Evolutionary conservation across 64 coral and sea anemone species (phyloP).

Genomic region (Montipora sp.): DNA sequence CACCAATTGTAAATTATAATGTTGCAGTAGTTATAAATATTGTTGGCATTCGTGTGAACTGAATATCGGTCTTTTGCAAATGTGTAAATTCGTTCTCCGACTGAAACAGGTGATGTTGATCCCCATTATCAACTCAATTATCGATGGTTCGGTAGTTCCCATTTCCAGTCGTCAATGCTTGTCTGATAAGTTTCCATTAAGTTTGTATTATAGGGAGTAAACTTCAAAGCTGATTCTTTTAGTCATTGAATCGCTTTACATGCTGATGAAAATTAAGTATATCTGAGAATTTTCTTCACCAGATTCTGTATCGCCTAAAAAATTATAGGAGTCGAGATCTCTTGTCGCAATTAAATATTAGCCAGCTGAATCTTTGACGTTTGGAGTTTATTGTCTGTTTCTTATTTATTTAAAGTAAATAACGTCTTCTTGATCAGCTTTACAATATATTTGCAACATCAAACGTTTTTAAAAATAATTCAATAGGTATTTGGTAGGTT

Average conservation of each 20-base stretch:
- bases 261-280: no score
- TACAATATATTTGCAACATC: neutral
- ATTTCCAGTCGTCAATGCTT: no score
- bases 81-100: neutral
- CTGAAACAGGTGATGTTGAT: neutral
- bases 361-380: neutral
- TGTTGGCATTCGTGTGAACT: neutral
- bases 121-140: neutral
- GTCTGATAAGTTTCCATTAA: no score
- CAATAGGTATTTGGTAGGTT: neutral
- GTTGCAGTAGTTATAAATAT: neutral
- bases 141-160: no score
- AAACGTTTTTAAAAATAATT: neutral
- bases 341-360: neutral
- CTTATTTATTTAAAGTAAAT: neutral
- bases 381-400: slow-evolving; percentile 13
- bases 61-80: neutral
- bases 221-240: neutral
- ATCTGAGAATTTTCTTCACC: neutral
- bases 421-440: neutral
- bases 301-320: neutral
- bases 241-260: neutral
- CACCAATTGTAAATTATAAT: neutral
- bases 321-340: neutral
- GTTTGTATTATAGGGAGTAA: neutral